A percentile compares a stretch with the other conserved stretches of the same genome.
phyloP scores from a whole-genome alignment of 2,113 vertebrate genomes.

The Tetrao urogallus region DNA sequence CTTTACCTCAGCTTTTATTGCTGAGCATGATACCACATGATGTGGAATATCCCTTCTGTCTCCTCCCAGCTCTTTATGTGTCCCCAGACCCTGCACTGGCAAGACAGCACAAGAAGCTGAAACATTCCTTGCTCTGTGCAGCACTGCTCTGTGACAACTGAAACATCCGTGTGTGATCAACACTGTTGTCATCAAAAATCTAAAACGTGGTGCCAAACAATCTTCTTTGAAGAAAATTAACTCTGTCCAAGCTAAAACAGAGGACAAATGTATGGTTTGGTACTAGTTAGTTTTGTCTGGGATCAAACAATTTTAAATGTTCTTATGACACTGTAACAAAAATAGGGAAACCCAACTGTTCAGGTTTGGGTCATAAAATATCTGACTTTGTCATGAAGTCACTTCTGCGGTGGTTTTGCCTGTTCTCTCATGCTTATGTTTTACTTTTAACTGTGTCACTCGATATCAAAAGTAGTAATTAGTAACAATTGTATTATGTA shows the following conservation, averaged over 20 bases:
- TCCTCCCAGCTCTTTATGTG: background rate
- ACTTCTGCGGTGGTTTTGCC: background rate
- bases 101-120: background rate
- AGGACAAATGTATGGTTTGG: background rate
- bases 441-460: background rate
- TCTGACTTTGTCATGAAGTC: background rate
- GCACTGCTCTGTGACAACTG: background rate
- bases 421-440: background rate
- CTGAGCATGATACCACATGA: background rate
- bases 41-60: background rate
- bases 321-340: background rate
- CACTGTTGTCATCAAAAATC: background rate
- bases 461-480: background rate
- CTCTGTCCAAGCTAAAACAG: background rate
- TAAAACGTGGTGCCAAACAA: background rate
- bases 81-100: background rate
- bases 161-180: background rate
- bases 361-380: background rate
- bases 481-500: background rate
- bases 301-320: background rate
- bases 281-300: background rate
- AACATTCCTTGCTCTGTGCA: background rate
- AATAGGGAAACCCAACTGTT: background rate
- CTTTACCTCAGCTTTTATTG: background rate
- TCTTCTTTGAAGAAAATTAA: background rate